Evolutionary conservation across 2,888 invertebrate genomes (phyloP).

Genomic region (Pseudoips prasinana): DNA sequence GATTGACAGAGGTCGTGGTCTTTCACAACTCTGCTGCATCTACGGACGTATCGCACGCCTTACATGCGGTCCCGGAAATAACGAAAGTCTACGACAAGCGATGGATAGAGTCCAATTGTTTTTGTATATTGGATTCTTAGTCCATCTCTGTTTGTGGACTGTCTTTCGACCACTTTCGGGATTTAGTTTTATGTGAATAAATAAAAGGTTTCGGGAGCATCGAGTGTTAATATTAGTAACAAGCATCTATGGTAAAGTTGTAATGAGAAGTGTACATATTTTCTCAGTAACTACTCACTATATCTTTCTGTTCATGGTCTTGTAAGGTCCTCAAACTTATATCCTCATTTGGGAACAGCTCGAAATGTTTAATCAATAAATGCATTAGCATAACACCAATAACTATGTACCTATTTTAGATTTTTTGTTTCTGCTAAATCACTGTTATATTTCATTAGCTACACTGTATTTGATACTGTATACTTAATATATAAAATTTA

Average conservation of each 20-base stretch:
- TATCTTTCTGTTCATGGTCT: neutral
- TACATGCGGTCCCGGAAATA: slow-evolving; percentile 41
- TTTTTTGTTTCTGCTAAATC: no score
- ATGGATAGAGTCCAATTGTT: slow-evolving; percentile 78
- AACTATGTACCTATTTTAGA: no score
- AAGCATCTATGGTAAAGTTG: no score
- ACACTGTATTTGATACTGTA: no score
- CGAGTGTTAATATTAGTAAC: neutral
- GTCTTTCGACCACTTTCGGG: slow-evolving; percentile 53
- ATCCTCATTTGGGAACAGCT: slow-evolving; percentile 5
- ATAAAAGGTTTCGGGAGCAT: slow-evolving; percentile 25
- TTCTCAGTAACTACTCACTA: no score
- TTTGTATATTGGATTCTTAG: slow-evolving; percentile 71
- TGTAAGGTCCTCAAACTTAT: neutral
- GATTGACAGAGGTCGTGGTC: slow-evolving; percentile 53
- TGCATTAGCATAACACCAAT: slow-evolving; percentile 1
- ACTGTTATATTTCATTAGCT: no score
- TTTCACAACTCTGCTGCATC: slow-evolving; percentile 54
- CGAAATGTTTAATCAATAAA: slow-evolving; percentile 21
- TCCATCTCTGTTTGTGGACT: slow-evolving; percentile 76
- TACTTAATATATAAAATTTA: no score
- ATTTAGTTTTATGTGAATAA: slow-evolving; percentile 37
- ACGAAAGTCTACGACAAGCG: slow-evolving; percentile 66
- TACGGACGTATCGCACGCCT: slow-evolving; percentile 50
- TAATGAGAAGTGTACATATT: no score